Conservation (phyloP, 2,797 vertebrate species). For the Buphagus erythrorhynchus region DNA sequence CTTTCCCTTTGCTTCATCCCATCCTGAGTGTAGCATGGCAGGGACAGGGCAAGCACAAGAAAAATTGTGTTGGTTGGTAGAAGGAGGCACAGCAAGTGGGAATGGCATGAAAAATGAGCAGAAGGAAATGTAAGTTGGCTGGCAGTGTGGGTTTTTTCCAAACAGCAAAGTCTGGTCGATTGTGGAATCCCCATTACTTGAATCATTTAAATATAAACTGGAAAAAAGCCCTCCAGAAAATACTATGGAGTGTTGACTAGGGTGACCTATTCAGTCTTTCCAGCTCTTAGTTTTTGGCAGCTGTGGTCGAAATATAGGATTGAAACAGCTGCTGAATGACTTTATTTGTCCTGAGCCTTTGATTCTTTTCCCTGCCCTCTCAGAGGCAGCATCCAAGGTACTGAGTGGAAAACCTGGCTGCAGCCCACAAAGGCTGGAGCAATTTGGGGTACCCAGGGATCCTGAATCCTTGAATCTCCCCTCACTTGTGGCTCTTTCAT, state of each 20-base stretch:
- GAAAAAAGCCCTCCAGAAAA: not conserved
- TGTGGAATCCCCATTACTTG: not conserved
- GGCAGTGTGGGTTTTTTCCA: not conserved
- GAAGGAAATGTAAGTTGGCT: not conserved
- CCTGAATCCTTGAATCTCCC: not conserved
- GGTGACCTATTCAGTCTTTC: not conserved
- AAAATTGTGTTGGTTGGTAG: not conserved
- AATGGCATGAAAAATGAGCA: not conserved
- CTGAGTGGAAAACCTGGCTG: not conserved
- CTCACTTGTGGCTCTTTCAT: rapidly evolving
- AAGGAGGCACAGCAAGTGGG: rapidly evolving
- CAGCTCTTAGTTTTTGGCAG: not conserved
- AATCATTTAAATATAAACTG: not conserved
- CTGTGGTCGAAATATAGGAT: not conserved
- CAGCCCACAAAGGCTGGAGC: not conserved
- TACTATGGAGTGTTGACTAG: rapidly evolving
- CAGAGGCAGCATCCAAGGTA: not conserved
- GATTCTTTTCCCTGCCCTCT: no score
- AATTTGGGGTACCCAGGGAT: not conserved
- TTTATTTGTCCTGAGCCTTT: not conserved
- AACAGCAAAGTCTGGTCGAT: not conserved
- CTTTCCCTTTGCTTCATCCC: not conserved
- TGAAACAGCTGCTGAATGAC: not conserved
- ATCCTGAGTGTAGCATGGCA: rapidly evolving
- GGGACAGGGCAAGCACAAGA: not conserved